Conservation (phyloP, 2,888 invertebrate species). For the Myathropa florea region DNA sequence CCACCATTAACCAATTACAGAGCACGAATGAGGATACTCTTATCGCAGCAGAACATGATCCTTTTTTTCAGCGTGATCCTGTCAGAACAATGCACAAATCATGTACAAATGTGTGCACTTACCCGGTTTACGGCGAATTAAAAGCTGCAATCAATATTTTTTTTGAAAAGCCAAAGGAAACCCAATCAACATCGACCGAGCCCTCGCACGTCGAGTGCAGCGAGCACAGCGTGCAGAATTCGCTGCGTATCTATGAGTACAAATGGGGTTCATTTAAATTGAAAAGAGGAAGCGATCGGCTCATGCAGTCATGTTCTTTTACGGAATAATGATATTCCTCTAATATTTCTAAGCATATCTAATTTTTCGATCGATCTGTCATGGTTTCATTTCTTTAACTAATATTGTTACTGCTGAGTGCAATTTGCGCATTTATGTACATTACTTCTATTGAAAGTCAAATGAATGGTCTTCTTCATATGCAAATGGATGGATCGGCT, state of each 20-base stretch:
- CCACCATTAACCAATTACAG: slow-evolving; percentile 36
- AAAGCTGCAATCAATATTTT: slow-evolving; percentile 67
- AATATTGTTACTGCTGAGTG: slow-evolving; percentile 51
- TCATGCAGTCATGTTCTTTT: slow-evolving; percentile 57
- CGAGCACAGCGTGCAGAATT: not conserved
- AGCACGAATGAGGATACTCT: not conserved
- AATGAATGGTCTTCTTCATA: slow-evolving; percentile 5
- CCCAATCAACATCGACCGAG: slow-evolving; percentile 18
- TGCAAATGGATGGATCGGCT: slow-evolving; percentile 2
- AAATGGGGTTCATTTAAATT: slow-evolving; percentile 68
- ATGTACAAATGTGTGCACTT: not conserved
- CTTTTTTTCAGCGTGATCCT: not conserved
- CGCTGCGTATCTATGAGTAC: slow-evolving; percentile 35
- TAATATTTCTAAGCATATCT: slow-evolving; percentile 72
- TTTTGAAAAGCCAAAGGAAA: slow-evolving; percentile 39
- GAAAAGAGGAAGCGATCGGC: slow-evolving; percentile 66
- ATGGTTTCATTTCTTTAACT: slow-evolving; percentile 60
- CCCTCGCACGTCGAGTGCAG: not conserved
- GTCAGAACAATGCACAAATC: slow-evolving; percentile 56
- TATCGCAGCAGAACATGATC: slow-evolving; percentile 37
- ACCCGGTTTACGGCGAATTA: slow-evolving; percentile 39
- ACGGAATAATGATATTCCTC: slow-evolving; percentile 71
- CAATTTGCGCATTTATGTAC: slow-evolving; percentile 62
- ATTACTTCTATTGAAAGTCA: slow-evolving; percentile 43
- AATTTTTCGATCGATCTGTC: slow-evolving; percentile 67